Percentiles rank a stretch among this genome's conserved stretches.
Conservation (phyloP, 2,888 invertebrate species). For the Dryobota labecula region DNA sequence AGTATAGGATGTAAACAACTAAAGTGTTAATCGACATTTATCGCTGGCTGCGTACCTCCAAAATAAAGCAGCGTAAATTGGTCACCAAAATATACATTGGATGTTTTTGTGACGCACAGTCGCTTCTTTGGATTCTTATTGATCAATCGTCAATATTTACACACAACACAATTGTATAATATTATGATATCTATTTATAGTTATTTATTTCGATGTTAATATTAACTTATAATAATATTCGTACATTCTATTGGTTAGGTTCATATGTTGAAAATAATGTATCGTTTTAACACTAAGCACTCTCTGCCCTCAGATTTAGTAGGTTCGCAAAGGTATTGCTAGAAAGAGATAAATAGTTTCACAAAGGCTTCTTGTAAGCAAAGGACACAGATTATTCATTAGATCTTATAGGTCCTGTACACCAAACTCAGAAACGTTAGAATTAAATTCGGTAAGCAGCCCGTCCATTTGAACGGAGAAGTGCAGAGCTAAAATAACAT, state of each 20-base stretch:
- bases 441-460: background rate
- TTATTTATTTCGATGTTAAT: conserved; percentile 38
- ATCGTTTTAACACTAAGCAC: background rate
- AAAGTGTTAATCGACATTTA: background rate
- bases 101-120: background rate
- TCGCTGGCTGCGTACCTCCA: background rate
- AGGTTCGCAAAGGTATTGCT: background rate
- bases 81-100: background rate
- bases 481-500: background rate
- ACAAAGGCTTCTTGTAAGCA: background rate
- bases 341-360: background rate
- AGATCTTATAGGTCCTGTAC: background rate
- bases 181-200: background rate
- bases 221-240: conserved; percentile 17
- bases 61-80: background rate
- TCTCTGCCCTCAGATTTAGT: background rate
- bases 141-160: conserved; percentile 14
- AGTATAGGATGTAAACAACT: background rate
- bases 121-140: background rate
- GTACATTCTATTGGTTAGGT: background rate
- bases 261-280: background rate
- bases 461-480: background rate
- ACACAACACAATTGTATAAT: background rate
- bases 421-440: background rate
- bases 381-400: background rate